Conservation (phyloP, 2,888 invertebrate genomes). For the Scaptomyza flava region DNA sequence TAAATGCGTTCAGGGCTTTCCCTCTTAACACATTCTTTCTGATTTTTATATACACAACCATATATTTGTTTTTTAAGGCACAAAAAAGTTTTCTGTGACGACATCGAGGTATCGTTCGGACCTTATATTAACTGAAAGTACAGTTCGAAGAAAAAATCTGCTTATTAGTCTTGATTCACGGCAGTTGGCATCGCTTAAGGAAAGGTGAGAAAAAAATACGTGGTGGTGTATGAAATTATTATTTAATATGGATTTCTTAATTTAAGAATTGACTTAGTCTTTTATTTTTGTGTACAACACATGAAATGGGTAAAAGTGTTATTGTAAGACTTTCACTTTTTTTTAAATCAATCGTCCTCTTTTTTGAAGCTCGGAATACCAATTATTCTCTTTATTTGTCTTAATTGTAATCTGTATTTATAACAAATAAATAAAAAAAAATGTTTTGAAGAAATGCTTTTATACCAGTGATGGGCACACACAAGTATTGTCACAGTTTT, state of each 20-base stretch:
- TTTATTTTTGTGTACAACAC: too few relatives aligned
- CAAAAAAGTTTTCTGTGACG: conserved; percentile 86
- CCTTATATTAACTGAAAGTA: conserved; percentile 86
- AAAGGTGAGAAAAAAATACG: conserved; percentile 46
- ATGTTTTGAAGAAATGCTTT: too few relatives aligned
- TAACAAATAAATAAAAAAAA: too few relatives aligned
- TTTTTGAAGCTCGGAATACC: too few relatives aligned
- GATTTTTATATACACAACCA: not conserved
- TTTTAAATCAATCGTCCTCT: too few relatives aligned
- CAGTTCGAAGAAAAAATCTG: conserved; percentile 85
- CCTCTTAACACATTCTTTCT: not conserved
- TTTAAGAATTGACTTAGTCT: too few relatives aligned
- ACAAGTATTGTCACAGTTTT: too few relatives aligned
- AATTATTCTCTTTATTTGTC: too few relatives aligned
- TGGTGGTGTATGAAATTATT: not conserved
- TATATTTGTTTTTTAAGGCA: conserved; percentile 83
- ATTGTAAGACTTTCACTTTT: too few relatives aligned
- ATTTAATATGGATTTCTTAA: not conserved
- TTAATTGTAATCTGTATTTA: too few relatives aligned
- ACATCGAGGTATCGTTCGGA: conserved; percentile 88
- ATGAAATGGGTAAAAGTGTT: too few relatives aligned
- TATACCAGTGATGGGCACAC: too few relatives aligned
- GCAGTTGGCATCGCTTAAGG: conserved; percentile 83
- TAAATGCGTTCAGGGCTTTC: not conserved
- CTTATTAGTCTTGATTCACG: conserved; percentile 87